Conservation (phyloP, 2,797 vertebrate species). For the Chromobotia macracanthus region DNA sequence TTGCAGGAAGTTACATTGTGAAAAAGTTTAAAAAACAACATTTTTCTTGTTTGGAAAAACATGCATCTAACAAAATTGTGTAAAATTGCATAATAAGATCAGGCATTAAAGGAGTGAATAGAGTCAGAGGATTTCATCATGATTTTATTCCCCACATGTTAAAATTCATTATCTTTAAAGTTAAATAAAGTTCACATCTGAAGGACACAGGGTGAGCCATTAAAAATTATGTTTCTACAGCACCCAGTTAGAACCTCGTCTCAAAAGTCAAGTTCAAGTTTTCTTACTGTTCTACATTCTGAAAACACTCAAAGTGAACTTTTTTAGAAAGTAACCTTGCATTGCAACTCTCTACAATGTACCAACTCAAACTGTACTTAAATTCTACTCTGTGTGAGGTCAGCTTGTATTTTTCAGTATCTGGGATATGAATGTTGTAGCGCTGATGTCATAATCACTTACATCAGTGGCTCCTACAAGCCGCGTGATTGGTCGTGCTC, state of each 20-base stretch:
- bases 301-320: too few relatives aligned
- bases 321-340: not conserved
- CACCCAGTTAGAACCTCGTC: not conserved
- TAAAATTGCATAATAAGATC: too few relatives aligned
- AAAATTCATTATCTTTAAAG: not conserved
- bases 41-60: too few relatives aligned
- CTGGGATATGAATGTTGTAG: not conserved
- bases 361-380: not conserved
- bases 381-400: not conserved
- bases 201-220: not conserved
- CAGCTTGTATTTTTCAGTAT: not conserved
- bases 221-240: not conserved
- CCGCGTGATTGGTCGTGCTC: not conserved
- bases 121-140: too few relatives aligned
- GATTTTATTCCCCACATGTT: too few relatives aligned
- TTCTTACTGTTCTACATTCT: not conserved
- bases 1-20: too few relatives aligned
- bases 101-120: too few relatives aligned
- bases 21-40: too few relatives aligned
- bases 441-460: slow-evolving; percentile 9
- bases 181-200: not conserved
- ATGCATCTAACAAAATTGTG: too few relatives aligned
- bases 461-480: slow-evolving; percentile 13
- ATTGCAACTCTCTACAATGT: not conserved
- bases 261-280: not conserved